These are phyloP conservation scores for Pempheris klunzingeri DNA, from an alignment of 2,797 vertebrate genomes.

Conservation along the genomic window DNA sequence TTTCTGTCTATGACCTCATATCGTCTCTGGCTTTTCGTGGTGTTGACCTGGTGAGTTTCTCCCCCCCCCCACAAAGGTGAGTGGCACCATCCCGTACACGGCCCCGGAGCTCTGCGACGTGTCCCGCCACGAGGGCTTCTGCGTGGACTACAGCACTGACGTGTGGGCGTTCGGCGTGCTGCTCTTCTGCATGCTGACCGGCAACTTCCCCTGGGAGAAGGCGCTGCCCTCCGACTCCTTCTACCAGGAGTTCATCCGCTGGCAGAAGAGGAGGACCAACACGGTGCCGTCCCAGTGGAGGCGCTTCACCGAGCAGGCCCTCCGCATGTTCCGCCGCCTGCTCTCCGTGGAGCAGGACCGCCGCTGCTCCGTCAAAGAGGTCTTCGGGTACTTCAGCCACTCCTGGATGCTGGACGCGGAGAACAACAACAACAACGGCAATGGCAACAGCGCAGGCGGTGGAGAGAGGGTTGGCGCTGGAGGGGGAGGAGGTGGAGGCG, in stretches of 20 bases:
- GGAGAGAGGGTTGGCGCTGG: slow-evolving; percentile 57
- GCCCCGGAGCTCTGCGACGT: slow-evolving; percentile 89
- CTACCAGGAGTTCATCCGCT: slow-evolving; percentile 90
- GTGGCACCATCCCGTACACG: slow-evolving; percentile 90
- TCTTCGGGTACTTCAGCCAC: slow-evolving; percentile 88
- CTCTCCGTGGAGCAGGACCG: slow-evolving; percentile 87
- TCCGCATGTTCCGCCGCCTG: slow-evolving; percentile 88
- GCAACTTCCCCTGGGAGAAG: slow-evolving; percentile 92
- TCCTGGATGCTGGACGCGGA: slow-evolving; percentile 88
- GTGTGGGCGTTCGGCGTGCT: slow-evolving; percentile 91
- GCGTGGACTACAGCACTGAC: slow-evolving; percentile 89
- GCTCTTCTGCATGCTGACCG: slow-evolving; percentile 91
- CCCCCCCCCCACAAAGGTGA: slow-evolving; percentile 82
- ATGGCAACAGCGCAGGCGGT: slow-evolving; percentile 17
- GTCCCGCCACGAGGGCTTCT: slow-evolving; percentile 87
- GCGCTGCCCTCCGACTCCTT: slow-evolving; percentile 88
- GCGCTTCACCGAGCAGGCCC: slow-evolving; percentile 87
- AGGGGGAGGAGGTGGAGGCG: slow-evolving; percentile 41
- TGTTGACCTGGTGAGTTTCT: background rate
- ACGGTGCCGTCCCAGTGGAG: slow-evolving; percentile 89
- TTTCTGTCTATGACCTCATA: background rate
- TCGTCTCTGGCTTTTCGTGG: accelerated
- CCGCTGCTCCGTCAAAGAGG: slow-evolving; percentile 88
- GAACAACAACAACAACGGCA: slow-evolving; percentile 73
- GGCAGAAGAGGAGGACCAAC: slow-evolving; percentile 85